Evolutionary conservation across 2,888 invertebrate genomes (phyloP).

Genomic region (Stenotaenia linearis): DNA sequence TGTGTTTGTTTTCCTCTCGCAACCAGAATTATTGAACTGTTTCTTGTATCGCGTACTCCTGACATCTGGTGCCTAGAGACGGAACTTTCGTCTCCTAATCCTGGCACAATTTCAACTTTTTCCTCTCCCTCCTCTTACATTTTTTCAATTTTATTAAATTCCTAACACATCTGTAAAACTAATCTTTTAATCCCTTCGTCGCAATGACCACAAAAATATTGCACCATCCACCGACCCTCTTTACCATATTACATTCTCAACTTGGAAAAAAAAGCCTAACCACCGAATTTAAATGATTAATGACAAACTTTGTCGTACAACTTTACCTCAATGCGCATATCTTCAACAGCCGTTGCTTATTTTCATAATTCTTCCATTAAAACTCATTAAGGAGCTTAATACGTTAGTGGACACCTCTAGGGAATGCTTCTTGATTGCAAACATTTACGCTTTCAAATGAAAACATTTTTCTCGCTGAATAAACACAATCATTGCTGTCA

Average conservation of each 20-base stretch:
- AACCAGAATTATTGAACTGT: background rate
- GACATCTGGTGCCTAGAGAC: background rate
- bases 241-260: no score
- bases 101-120: background rate
- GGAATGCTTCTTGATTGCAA: conserved; percentile 15
- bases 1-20: background rate
- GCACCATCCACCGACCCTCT: background rate
- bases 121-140: background rate
- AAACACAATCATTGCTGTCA: conserved; percentile 19
- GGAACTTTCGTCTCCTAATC: background rate
- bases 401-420: conserved; percentile 7
- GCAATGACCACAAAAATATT: background rate
- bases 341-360: background rate
- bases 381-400: conserved; percentile 19
- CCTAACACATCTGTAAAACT: background rate
- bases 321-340: background rate
- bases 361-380: conserved; percentile 19
- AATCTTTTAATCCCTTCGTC: background rate
- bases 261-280: background rate
- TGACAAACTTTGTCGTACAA: conserved; percentile 1
- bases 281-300: conserved; percentile 2
- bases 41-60: background rate
- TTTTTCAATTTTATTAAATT: background rate
- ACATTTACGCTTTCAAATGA: conserved; percentile 19
- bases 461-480: conserved; percentile 5